Conservation (phyloP, 2,797 vertebrate species). For the Merluccius polli region DNA sequence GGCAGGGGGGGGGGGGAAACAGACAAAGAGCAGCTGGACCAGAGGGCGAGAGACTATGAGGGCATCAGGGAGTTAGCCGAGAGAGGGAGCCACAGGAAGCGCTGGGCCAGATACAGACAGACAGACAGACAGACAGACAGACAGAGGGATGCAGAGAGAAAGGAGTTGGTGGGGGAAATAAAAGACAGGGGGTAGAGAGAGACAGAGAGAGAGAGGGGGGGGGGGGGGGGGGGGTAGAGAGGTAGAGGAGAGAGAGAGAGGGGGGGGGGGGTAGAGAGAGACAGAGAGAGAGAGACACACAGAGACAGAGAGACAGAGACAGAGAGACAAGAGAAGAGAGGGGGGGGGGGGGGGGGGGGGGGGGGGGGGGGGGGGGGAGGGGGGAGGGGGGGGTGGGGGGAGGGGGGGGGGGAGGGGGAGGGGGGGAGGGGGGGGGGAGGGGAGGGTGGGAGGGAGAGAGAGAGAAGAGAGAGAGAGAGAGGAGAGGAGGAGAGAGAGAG, state of each 20-base stretch:
- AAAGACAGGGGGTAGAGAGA: conserved; percentile 6
- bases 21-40: not conserved
- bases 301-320: not conserved
- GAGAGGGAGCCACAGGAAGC: conserved; percentile 12
- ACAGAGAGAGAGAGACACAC: not conserved
- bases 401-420: not conserved
- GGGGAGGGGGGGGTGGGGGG: conserved; percentile 16
- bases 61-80: conserved; percentile 30
- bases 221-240: not conserved
- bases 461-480: not conserved
- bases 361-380: not conserved
- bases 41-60: not conserved
- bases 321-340: not conserved
- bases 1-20: not conserved
- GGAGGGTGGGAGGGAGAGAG: not conserved
- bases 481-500: conserved; percentile 16
- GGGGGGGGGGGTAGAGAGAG: not conserved
- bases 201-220: conserved; percentile 10
- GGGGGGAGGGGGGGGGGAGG: not conserved
- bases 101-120: not conserved
- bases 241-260: not conserved
- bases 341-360: too few species aligned
- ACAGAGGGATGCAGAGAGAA: not conserved
- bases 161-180: not conserved
- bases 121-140: conserved; percentile 19